Evolutionary conservation across 2,888 invertebrate genomes (phyloP).

Genomic region (Thecocarcelia acutangulata): DNA sequence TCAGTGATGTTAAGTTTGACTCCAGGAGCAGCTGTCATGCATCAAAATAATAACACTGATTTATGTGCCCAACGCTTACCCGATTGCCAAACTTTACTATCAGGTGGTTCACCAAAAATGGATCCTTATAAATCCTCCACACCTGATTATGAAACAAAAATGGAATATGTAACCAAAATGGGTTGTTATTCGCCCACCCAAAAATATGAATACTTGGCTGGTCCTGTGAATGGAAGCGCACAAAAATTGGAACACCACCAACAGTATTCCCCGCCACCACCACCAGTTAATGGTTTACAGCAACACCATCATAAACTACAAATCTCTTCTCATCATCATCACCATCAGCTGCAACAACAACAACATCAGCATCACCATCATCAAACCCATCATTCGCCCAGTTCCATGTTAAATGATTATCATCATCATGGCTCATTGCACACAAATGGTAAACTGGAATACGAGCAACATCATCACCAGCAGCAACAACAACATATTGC

Average conservation of each 20-base stretch:
- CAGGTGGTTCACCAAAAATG: constrained; percentile 79
- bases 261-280: constrained; percentile 76
- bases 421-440: constrained; percentile 71
- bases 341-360: constrained; percentile 60
- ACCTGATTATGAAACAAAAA: constrained; percentile 78
- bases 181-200: constrained; percentile 81
- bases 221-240: constrained; percentile 28
- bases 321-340: constrained; percentile 58
- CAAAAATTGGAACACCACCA: constrained; percentile 77
- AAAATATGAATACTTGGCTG: constrained; percentile 80
- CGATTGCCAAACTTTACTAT: constrained; percentile 80
- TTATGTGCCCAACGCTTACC: constrained; percentile 80
- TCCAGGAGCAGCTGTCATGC: constrained; percentile 70
- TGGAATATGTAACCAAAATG: constrained; percentile 80
- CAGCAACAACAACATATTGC: constrained; percentile 75
- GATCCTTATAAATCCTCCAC: constrained; percentile 76
- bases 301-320: constrained; percentile 72
- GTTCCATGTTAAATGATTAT: constrained; percentile 74
- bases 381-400: constrained; percentile 76
- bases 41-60: constrained; percentile 72
- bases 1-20: constrained; percentile 85
- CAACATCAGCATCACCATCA: constrained; percentile 71
- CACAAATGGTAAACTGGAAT: constrained; percentile 78
- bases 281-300: constrained; percentile 63
- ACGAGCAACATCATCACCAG: constrained; percentile 74